phyloP scores from a whole-genome alignment of 1,140 invertebrate species.

The Papilio aristodemus region DNA sequence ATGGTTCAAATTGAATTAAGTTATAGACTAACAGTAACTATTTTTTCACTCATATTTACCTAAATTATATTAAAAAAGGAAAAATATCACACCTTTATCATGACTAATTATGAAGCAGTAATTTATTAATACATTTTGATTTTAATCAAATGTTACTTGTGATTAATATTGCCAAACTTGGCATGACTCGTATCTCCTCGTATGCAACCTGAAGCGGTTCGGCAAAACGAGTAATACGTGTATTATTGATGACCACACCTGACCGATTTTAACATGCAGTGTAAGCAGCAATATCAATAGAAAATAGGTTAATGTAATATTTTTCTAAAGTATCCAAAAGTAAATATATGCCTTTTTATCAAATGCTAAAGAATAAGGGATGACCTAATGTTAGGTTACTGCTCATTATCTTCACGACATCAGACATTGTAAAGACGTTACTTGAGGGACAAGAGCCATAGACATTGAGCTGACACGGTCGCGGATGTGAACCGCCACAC shows the following conservation, averaged over 20 bases:
- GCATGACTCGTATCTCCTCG: not conserved
- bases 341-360: too few species aligned
- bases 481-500: too few species aligned
- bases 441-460: too few species aligned
- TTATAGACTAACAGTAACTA: too few species aligned
- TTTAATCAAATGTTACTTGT: not conserved
- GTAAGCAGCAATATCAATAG: not conserved
- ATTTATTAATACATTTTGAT: constrained; percentile 18
- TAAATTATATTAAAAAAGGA: too few species aligned
- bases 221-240: not conserved
- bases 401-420: too few species aligned
- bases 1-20: too few species aligned
- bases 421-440: too few species aligned
- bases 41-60: too few species aligned
- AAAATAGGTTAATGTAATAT: not conserved
- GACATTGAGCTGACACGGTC: too few species aligned
- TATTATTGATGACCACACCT: constrained; percentile 1
- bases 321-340: not conserved
- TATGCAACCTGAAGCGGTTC: constrained; percentile 6
- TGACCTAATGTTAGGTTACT: too few species aligned
- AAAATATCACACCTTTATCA: not conserved
- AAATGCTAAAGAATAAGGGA: too few species aligned
- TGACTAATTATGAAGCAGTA: not conserved
- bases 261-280: not conserved
- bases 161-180: constrained; percentile 21